Evolutionary conservation across 2,888 invertebrate species (phyloP).

Genomic region (Cryptus viduatorius): DNA sequence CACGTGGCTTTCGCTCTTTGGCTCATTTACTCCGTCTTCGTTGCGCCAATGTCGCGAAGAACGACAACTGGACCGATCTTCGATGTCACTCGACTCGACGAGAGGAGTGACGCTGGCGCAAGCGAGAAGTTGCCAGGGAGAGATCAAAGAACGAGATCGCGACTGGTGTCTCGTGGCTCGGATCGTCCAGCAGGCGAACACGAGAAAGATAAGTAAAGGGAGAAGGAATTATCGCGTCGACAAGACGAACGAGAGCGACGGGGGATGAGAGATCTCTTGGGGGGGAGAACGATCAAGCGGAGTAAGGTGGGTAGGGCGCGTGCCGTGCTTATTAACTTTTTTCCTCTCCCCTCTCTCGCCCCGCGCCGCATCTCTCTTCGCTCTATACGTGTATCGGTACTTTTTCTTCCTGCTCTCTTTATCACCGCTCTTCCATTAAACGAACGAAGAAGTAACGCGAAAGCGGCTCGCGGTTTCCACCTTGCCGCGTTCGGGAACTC

Average conservation of each 20-base stretch:
- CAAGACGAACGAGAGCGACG: slow-evolving; percentile 63
- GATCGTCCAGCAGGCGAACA: slow-evolving; percentile 23
- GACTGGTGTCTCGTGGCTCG: slow-evolving; percentile 62
- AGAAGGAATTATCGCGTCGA: slow-evolving; percentile 53
- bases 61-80: slow-evolving; percentile 73
- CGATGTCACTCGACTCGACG: slow-evolving; percentile 71
- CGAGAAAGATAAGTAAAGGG: slow-evolving; percentile 31
- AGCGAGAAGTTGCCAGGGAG: slow-evolving; percentile 48
- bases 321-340: slow-evolving; percentile 80
- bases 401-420: slow-evolving; percentile 62
- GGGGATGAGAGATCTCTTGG: slow-evolving; percentile 53
- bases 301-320: slow-evolving; percentile 74
- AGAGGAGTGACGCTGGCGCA: slow-evolving; percentile 26
- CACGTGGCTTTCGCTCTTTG: slow-evolving; percentile 58
- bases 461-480: slow-evolving; percentile 57
- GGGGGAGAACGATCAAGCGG: slow-evolving; percentile 49
- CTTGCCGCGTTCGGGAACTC: slow-evolving; percentile 31
- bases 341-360: slow-evolving; percentile 64
- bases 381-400: slow-evolving; percentile 62
- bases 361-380: slow-evolving; percentile 50
- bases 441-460: slow-evolving; percentile 66
- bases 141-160: slow-evolving; percentile 64
- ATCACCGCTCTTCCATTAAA: slow-evolving; percentile 68
- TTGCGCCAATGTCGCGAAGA: slow-evolving; percentile 42
- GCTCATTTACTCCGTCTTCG: slow-evolving; percentile 50